Base-by-base conservation (phyloP, 2,888 invertebrate genomes). In the Acrobasis suavella region DNA sequence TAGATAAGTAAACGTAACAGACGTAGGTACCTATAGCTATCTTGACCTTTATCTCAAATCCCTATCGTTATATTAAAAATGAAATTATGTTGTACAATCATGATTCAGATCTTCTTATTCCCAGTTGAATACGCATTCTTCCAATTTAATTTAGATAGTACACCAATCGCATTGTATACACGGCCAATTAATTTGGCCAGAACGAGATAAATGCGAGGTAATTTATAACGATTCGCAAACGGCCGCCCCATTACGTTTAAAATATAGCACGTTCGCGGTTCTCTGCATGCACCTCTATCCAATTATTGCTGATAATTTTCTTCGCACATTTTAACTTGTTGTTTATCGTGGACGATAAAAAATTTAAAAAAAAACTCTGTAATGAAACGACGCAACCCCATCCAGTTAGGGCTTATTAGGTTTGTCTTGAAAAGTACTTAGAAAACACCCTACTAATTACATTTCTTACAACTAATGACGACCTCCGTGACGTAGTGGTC, bases 151-250 rank as follows among this genome's bases (percentile, higher is more conserved):
- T 66, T 63, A 62, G 64, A 68, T 69, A 69, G 70, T 64, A 68
- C 62, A 66, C 63, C 64, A 69, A 73, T 72, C 69, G 72, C 70
- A 62, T 69, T 71, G 78, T 76, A 76, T 81, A 79, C 80, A 82
- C 72, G 76, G 73, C 82, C 84, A 86, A 87, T 89, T 87, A 87
- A 86, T 83, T 83, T 83, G 77, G 74, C 80, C 79, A 75, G 74
- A 75, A 76, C 70, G 82, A 82, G 83, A 87, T 87, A 86, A 87
- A 89, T 87, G 89, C 80, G 78, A 81, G 73, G 85, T 85, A 83
- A 89, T 89, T 86, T 86, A 86, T 87, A 83, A 83, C 81, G 77
- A 83, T 83, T 82, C 80, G 77, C 79, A 73, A 82, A 78, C 81
- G 78, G 79, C 84, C 82, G 79, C 70, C 75, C 83, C 83, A 86